phyloP scores from a whole-genome alignment of 1,140 invertebrate genomes.

The Tenebrio molitor region DNA sequence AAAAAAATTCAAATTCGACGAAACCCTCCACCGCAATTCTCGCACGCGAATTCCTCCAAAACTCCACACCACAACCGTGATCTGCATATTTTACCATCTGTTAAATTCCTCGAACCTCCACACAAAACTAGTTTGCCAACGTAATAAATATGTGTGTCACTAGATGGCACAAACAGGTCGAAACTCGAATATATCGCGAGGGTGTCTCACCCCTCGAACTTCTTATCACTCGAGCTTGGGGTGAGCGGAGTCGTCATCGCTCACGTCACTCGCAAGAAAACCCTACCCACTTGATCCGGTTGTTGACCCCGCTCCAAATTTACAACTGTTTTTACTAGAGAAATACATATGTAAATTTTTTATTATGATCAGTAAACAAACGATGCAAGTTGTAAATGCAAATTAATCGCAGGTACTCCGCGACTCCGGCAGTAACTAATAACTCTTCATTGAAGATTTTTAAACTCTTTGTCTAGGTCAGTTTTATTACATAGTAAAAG shows the following conservation, averaged over 20 bases:
- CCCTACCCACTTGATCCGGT: background rate
- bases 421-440: slow-evolving; percentile 58
- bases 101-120: too few species aligned
- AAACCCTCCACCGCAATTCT: too few species aligned
- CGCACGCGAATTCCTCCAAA: too few species aligned
- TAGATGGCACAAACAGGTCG: slow-evolving; percentile 39
- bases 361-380: slow-evolving; percentile 28
- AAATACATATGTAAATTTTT: slow-evolving; percentile 28
- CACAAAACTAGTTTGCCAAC: too few species aligned
- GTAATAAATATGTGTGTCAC: slow-evolving; percentile 39
- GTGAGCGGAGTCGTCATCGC: too few species aligned
- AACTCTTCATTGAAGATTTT: slow-evolving; percentile 62
- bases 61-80: too few species aligned
- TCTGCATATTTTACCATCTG: too few species aligned
- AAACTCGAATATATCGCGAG: slow-evolving; percentile 23
- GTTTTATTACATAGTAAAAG: slow-evolving; percentile 67
- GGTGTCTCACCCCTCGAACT: slow-evolving; percentile 16
- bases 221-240: slow-evolving; percentile 18
- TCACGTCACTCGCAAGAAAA: background rate
- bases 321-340: too few species aligned
- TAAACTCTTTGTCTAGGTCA: slow-evolving; percentile 64
- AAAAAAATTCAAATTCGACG: background rate
- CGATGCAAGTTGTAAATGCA: slow-evolving; percentile 44
- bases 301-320: slow-evolving; percentile 1
- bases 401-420: slow-evolving; percentile 15